A percentile compares a stretch with the other conserved stretches of the same genome.
phyloP scores from a whole-genome alignment of 2,797 vertebrate genomes.

The Pseudochirops cupreus region DNA sequence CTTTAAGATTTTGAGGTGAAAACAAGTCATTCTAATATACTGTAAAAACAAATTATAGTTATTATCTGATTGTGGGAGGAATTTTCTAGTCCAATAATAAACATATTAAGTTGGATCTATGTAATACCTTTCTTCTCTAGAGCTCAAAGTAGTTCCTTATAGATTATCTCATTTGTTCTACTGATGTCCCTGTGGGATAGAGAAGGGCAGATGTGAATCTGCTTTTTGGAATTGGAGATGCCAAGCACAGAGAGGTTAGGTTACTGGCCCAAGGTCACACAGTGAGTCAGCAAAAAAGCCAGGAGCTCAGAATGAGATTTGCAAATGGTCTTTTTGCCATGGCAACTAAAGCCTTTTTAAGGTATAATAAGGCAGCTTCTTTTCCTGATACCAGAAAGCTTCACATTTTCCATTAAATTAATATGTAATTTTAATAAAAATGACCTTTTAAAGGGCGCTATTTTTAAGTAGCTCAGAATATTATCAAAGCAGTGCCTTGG shows the following conservation, averaged over 20 bases:
- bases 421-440: constrained; percentile 13
- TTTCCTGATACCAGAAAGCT: neutral
- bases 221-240: neutral
- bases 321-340: neutral
- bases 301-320: fast-evolving
- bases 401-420: neutral
- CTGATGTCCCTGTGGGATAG: fast-evolving
- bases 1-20: neutral
- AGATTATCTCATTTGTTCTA: neutral
- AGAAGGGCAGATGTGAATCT: neutral
- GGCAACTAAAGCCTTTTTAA: neutral
- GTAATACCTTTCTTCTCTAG: neutral
- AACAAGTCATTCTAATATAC: neutral
- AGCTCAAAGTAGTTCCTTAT: neutral
- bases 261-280: neutral
- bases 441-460: neutral
- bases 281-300: neutral
- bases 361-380: neutral
- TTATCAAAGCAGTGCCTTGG: neutral
- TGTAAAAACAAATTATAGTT: neutral
- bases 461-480: neutral
- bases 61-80: neutral
- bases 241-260: too few species aligned
- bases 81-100: neutral
- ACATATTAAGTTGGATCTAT: too few species aligned